Conservation (phyloP, 2,888 invertebrate species). For the Metellina segmentata region DNA sequence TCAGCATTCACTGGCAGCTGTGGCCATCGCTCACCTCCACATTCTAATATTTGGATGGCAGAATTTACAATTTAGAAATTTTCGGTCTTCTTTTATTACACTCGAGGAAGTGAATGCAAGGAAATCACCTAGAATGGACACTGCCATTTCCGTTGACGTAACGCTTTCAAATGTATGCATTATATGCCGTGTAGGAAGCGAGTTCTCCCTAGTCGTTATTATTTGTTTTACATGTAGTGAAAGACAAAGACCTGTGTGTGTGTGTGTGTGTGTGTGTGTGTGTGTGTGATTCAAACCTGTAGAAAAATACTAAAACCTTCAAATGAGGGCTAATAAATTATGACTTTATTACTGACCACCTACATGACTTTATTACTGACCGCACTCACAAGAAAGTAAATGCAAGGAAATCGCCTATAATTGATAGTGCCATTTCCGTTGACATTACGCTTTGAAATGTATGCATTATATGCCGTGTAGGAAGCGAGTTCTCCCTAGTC, state of each 20-base stretch:
- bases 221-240: no score
- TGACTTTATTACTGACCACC: no score
- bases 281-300: no score
- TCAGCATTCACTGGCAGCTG: slow-evolving; percentile 66
- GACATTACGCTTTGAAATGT: neutral
- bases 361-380: no score
- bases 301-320: no score
- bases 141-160: neutral
- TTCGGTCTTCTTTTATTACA: neutral
- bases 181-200: no score
- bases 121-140: neutral
- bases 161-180: neutral
- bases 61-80: slow-evolving; percentile 12
- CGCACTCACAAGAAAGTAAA: neutral
- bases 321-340: no score
- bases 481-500: no score
- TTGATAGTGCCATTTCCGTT: neutral
- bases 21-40: slow-evolving; percentile 21
- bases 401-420: neutral
- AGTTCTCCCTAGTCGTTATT: no score
- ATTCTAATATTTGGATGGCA: slow-evolving; percentile 20
- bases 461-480: no score
- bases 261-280: no score
- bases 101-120: neutral
- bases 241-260: no score